Percentiles rank a stretch among this genome's conserved stretches.
phyloP scores from a whole-genome alignment of 2,797 vertebrate genomes.

The Otolemur crassicaudatus region DNA sequence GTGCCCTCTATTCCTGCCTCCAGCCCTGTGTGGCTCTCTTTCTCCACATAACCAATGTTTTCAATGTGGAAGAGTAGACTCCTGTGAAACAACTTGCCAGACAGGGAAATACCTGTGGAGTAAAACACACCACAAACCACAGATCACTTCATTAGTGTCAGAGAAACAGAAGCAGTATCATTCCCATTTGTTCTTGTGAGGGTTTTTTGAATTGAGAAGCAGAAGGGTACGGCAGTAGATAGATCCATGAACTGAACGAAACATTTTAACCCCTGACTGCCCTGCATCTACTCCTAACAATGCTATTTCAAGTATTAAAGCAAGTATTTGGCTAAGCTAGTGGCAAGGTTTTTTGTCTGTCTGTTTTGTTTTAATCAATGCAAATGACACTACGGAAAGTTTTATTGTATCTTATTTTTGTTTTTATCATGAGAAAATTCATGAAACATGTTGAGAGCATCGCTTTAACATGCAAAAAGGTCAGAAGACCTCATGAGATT shows the following conservation, averaged over 20 bases:
- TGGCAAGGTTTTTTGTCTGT: not conserved
- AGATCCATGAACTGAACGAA: constrained; percentile 28
- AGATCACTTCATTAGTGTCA: constrained; percentile 43
- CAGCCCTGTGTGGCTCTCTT: constrained; percentile 10
- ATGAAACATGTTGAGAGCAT: not conserved
- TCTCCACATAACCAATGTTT: constrained; percentile 14
- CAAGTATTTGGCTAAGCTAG: constrained; percentile 8
- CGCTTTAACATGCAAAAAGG: not conserved
- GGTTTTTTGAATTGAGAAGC: not conserved
- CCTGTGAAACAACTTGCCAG: constrained; percentile 54
- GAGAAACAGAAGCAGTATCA: constrained; percentile 54
- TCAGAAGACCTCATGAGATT: constrained; percentile 47
- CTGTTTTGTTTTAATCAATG: constrained; percentile 16
- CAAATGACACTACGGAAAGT: not conserved
- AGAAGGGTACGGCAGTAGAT: not conserved
- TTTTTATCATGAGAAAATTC: constrained; percentile 39
- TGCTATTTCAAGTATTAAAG: not conserved
- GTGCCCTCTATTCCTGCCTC: constrained; percentile 42
- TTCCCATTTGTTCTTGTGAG: constrained; percentile 44
- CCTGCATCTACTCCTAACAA: constrained; percentile 4
- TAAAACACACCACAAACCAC: constrained; percentile 60
- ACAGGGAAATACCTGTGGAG: constrained; percentile 34
- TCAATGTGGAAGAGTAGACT: constrained; percentile 14
- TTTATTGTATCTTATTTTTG: not conserved
- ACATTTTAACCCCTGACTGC: constrained; percentile 39